phyloP scores from a whole-genome alignment of 2,113 vertebrate genomes.

The Stercorarius parasiticus region DNA sequence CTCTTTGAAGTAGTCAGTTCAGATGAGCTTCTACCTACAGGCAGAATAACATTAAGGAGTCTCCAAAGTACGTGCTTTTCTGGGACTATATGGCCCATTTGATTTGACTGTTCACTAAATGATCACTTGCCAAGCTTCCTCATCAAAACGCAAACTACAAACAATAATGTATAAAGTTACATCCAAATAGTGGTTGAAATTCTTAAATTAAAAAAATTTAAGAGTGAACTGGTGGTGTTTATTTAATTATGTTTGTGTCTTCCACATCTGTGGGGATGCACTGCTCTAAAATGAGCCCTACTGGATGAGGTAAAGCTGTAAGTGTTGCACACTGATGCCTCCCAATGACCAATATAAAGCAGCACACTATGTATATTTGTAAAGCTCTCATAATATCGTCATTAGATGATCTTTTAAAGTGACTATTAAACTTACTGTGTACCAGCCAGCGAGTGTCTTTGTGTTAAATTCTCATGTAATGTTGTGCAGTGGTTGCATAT shows the following conservation, averaged over 20 bases:
- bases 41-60: background rate
- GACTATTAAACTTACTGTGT: background rate
- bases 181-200: background rate
- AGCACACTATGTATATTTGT: slow-evolving; percentile 21
- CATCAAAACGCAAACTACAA: background rate
- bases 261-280: background rate
- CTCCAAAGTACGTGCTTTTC: background rate
- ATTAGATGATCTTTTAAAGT: background rate
- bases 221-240: background rate
- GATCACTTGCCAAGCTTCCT: background rate
- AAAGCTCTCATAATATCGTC: background rate
- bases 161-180: background rate
- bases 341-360: slow-evolving; percentile 59
- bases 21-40: background rate
- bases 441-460: background rate
- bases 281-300: background rate
- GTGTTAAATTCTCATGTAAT: background rate
- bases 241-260: background rate
- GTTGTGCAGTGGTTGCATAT: background rate
- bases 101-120: background rate
- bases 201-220: background rate
- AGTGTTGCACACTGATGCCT: slow-evolving; percentile 64
- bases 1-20: background rate
- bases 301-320: background rate
- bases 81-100: background rate